Percentiles rank a stretch among this genome's conserved stretches.
Conservation (phyloP, 2,113 vertebrate species). For the Lutjanus erythropterus region DNA sequence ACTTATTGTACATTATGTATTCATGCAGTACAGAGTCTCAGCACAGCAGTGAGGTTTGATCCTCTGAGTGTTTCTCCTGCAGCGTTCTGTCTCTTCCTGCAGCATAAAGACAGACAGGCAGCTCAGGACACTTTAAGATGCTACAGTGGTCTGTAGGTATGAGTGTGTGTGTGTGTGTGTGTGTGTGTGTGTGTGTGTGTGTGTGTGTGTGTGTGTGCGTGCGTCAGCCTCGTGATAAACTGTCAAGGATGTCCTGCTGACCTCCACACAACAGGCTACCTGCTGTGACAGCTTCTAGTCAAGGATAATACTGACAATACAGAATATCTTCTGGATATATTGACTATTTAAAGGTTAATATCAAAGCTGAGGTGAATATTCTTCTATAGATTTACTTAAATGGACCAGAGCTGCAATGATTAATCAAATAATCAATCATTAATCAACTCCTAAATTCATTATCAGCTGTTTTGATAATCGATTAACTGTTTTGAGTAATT, state of each 20-base stretch:
- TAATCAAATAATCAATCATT: too few species aligned
- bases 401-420: too few species aligned
- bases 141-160: neutral
- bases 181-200: neutral
- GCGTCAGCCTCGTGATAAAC: neutral
- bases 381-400: too few species aligned
- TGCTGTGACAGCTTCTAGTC: neutral
- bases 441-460: too few species aligned
- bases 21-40: too few species aligned
- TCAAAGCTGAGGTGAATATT: too few species aligned
- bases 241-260: constrained; percentile 50
- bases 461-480: too few species aligned
- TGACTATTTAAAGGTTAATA: neutral
- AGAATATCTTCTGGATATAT: neutral
- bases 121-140: constrained; percentile 13
- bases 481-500: too few species aligned
- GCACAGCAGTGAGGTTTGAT: too few species aligned
- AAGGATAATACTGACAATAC: neutral
- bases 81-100: constrained; percentile 43
- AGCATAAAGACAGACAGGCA: constrained; percentile 23
- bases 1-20: neutral
- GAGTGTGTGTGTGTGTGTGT: constrained; percentile 9
- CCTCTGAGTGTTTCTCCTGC: constrained; percentile 19
- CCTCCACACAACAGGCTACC: constrained; percentile 26
- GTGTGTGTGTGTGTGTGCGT: constrained; percentile 5